Evolutionary conservation across 2,113 vertebrate species (phyloP).

Genomic region (Struthidea cinerea): DNA sequence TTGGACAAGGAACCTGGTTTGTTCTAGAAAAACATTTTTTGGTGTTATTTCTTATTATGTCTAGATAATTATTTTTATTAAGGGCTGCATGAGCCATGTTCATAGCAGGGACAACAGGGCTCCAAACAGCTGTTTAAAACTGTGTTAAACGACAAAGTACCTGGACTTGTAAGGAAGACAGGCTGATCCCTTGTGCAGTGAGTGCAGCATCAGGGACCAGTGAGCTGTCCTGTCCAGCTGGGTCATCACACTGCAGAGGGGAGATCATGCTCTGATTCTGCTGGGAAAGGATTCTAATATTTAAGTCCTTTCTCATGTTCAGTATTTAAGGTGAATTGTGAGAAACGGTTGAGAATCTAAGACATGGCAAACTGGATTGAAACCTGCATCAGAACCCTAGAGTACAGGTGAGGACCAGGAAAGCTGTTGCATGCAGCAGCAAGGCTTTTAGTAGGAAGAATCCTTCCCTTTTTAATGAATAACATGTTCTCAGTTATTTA

Average conservation of each 20-base stretch:
- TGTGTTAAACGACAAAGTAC: not conserved
- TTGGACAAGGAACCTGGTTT: not conserved
- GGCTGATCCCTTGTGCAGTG: not conserved
- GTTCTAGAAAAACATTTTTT: not conserved
- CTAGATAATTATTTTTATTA: not conserved
- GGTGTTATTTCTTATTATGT: not conserved
- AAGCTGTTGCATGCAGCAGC: not conserved
- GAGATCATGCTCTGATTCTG: not conserved
- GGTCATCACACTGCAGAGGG: not conserved
- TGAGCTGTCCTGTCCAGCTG: not conserved
- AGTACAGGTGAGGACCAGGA: not conserved
- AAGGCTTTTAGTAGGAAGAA: not conserved
- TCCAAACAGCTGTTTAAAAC: not conserved
- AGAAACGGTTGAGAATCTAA: not conserved
- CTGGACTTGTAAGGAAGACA: not conserved
- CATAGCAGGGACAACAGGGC: not conserved
- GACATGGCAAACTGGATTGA: not conserved
- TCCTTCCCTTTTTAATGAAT: not conserved
- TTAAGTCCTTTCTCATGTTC: not conserved
- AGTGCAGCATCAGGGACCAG: not conserved
- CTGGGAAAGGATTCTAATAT: not conserved
- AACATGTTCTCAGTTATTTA: not conserved
- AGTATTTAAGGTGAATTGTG: not conserved
- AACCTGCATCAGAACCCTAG: not conserved
- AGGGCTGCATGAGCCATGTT: not conserved